A percentile compares a stretch with the other conserved stretches of the same genome.
Evolutionary conservation across 2,888 invertebrate genomes (phyloP).

Genomic region (Mamestra brassicae): DNA sequence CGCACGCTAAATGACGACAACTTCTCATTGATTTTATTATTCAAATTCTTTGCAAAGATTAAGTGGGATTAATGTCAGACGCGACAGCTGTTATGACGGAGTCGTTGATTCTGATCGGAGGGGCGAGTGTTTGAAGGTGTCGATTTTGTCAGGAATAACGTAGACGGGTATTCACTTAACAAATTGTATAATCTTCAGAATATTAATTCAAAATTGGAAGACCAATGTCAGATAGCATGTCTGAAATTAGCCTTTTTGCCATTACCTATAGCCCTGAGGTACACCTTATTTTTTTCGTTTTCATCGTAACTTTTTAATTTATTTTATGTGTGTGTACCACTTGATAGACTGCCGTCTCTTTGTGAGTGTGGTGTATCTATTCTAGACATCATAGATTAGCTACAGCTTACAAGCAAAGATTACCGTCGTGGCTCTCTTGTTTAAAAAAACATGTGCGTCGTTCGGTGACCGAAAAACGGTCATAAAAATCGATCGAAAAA

Average conservation of each 20-base stretch:
- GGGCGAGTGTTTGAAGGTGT: no score
- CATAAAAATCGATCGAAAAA: conserved; percentile 27
- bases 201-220: no score
- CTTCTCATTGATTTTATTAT: conserved; percentile 68
- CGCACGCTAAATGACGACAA: conserved; percentile 60
- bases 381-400: no score
- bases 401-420: neutral
- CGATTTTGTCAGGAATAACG: neutral
- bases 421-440: neutral
- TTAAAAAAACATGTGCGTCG: neutral
- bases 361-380: no score
- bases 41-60: conserved; percentile 63
- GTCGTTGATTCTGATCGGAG: conserved; percentile 28
- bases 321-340: no score
- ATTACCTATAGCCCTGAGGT: no score
- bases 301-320: no score
- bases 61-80: conserved; percentile 53
- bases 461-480: neutral
- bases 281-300: no score
- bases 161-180: neutral
- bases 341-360: no score
- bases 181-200: no score
- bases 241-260: no score
- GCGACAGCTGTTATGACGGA: conserved; percentile 37
- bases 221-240: no score